phyloP scores from a whole-genome alignment of 1,140 invertebrate species.

The Cataglyphis hispanica region DNA sequence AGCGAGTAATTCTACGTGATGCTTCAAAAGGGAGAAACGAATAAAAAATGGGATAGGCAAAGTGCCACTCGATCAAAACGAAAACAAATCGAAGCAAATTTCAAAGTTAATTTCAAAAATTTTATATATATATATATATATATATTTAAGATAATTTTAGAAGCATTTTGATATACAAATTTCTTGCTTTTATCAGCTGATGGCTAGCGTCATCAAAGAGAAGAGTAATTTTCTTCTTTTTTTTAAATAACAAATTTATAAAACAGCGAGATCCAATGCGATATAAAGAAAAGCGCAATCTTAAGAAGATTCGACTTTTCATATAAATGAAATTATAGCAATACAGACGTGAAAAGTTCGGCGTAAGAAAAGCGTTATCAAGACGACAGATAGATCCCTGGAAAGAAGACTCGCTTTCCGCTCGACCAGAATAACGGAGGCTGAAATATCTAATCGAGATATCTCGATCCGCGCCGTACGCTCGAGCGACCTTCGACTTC shows the following conservation, averaged over 20 bases:
- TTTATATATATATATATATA: no score
- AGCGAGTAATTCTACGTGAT: conserved; percentile 19
- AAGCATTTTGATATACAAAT: no score
- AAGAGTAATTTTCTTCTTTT: background rate
- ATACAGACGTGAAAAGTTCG: conserved; percentile 19
- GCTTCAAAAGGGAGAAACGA: background rate
- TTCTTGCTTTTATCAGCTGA: background rate
- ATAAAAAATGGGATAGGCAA: background rate
- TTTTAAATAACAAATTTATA: background rate
- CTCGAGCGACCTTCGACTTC: conserved; percentile 67
- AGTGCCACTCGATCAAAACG: background rate
- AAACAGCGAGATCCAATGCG: background rate
- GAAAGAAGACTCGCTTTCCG: conserved; percentile 62
- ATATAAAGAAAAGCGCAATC: background rate
- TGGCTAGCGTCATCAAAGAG: background rate
- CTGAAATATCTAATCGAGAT: conserved; percentile 70
- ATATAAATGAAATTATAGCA: conserved; percentile 23
- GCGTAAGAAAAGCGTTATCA: conserved; percentile 19
- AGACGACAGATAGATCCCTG: conserved; percentile 38
- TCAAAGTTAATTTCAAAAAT: background rate
- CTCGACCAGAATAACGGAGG: conserved; percentile 47
- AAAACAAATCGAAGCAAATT: background rate
- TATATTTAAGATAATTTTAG: no score
- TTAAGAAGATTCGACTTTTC: conserved; percentile 2
- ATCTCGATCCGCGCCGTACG: conserved; percentile 65